These are phyloP conservation scores for Drosophila cyrtoloma DNA, from an alignment of 2,888 invertebrate genomes.

Conservation along the genomic window DNA sequence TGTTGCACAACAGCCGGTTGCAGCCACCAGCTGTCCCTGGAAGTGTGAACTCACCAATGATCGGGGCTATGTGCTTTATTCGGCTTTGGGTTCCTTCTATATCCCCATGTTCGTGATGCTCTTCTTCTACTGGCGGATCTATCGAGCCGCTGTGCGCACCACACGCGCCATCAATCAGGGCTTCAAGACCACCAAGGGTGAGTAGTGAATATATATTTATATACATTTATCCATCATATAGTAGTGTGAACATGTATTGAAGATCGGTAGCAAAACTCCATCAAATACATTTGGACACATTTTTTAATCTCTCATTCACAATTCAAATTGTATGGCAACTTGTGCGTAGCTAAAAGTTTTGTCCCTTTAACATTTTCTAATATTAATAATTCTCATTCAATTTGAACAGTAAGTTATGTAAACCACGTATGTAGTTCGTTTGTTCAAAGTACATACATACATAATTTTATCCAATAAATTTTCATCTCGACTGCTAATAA, in stretches of 20 bases:
- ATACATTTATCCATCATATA: neutral
- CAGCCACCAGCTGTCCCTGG: constrained; percentile 89
- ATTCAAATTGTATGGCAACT: constrained; percentile 58
- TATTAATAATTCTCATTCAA: constrained; percentile 43
- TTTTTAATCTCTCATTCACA: constrained; percentile 57
- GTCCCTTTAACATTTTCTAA: constrained; percentile 60
- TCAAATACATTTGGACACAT: constrained; percentile 58
- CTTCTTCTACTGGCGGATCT: constrained; percentile 99
- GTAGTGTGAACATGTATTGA: constrained; percentile 24
- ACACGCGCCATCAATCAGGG: constrained; percentile 97
- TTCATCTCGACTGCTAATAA: constrained; percentile 64
- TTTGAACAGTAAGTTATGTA: constrained; percentile 57
- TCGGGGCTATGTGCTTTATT: constrained; percentile 98
- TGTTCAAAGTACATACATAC: constrained; percentile 48
- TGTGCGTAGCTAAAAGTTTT: constrained; percentile 74
- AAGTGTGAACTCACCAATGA: constrained; percentile 97
- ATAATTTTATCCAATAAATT: constrained; percentile 49
- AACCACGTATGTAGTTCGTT: constrained; percentile 72
- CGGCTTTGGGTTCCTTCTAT: constrained; percentile 98
- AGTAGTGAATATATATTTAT: constrained; percentile 52
- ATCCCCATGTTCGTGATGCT: constrained; percentile 99
- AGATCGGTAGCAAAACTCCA: constrained; percentile 19
- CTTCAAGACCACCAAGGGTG: constrained; percentile 94
- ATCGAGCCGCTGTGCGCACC: constrained; percentile 96
- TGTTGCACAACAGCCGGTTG: constrained; percentile 34